Conservation (phyloP, 2,888 invertebrate species). For the Crossocerus cetratus region DNA sequence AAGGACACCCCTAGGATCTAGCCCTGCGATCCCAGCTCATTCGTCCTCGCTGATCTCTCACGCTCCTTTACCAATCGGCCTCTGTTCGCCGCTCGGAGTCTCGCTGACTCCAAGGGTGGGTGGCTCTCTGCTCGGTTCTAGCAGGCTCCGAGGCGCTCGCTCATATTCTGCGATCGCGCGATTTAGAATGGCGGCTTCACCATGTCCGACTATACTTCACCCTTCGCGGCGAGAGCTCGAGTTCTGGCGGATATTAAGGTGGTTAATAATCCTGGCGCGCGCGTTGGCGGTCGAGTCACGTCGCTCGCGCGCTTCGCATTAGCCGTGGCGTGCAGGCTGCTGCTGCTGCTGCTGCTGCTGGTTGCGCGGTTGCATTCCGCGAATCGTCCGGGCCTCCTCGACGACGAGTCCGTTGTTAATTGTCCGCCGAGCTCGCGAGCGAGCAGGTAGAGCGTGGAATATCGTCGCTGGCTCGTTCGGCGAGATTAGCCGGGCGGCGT, state of each 20-base stretch:
- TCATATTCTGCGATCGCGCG: no score
- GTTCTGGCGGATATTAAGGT: neutral
- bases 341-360: no score
- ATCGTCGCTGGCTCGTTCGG: neutral
- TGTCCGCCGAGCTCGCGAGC: neutral
- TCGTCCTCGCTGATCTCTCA: constrained; percentile 24
- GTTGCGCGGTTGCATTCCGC: neutral
- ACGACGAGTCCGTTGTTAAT: neutral
- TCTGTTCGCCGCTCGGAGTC: neutral
- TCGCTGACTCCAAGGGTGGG: neutral
- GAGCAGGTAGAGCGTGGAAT: neutral
- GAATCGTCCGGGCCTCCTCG: neutral
- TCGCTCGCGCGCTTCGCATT: constrained; percentile 5
- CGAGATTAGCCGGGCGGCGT: neutral
- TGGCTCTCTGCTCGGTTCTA: no score
- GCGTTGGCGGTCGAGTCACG: neutral
- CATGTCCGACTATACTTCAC: neutral
- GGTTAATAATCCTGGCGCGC: neutral
- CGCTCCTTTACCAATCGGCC: neutral
- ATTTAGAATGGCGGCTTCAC: neutral
- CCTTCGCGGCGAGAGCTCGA: neutral
- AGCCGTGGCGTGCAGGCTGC: neutral
- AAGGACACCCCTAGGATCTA: constrained; percentile 24
- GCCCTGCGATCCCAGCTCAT: constrained; percentile 37
- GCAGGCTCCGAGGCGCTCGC: no score